Evolutionary conservation across 2,113 vertebrate species (phyloP).

Genomic region (Cebus imitator): DNA sequence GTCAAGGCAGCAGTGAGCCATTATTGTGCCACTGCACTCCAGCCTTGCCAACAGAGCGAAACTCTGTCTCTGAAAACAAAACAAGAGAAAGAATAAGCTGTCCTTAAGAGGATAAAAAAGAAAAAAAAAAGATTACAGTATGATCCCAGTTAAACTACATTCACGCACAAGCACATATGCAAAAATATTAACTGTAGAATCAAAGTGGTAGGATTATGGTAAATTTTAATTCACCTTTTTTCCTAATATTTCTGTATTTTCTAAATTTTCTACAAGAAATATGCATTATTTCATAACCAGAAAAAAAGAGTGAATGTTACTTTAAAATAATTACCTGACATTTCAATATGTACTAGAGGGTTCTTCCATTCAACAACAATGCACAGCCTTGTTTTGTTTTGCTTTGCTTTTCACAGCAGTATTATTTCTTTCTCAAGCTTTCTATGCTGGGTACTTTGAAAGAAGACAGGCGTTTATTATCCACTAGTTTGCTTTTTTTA

Average conservation of each 20-base stretch:
- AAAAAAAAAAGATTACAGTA: neutral
- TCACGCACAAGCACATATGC: neutral
- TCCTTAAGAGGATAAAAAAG: no score
- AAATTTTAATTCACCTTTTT: slow-evolving; percentile 20
- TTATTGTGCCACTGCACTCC: no score
- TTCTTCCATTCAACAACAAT: neutral
- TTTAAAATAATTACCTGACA: neutral
- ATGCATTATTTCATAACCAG: neutral
- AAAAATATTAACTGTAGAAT: neutral
- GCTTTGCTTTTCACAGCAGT: neutral
- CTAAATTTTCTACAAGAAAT: slow-evolving; percentile 13
- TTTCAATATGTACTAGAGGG: neutral
- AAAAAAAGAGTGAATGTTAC: neutral
- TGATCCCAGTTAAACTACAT: neutral
- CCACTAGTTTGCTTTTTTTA: neutral
- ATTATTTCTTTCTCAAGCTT: neutral
- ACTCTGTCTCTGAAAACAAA: neutral
- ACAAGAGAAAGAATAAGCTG: neutral
- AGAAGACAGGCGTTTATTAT: neutral
- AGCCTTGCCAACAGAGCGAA: neutral
- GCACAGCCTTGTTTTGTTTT: neutral
- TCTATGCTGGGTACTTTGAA: neutral
- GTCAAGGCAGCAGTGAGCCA: no score
- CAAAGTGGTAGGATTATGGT: neutral
- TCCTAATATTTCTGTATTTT: neutral